phyloP scores from a whole-genome alignment of 92 coral and sea anemone genomes.

The Parazoanthus darwini region DNA sequence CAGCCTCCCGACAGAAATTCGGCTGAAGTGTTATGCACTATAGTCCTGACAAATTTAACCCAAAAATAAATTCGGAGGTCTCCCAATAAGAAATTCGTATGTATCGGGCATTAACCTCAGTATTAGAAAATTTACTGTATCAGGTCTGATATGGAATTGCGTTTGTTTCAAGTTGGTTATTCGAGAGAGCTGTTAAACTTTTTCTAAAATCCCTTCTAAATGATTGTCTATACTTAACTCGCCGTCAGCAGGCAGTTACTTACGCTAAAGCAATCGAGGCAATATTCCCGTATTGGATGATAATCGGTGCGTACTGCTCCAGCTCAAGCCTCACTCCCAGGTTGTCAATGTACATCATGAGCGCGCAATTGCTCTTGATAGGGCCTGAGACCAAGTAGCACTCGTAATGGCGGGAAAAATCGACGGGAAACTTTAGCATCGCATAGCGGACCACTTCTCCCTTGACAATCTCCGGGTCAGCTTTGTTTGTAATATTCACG shows the following conservation, averaged over 20 bases:
- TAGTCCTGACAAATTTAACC: too few relatives aligned
- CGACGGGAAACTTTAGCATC: constrained; percentile 61
- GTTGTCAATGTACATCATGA: constrained; percentile 57
- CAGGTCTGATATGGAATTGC: too few relatives aligned
- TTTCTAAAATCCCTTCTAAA: too few relatives aligned
- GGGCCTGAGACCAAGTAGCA: constrained; percentile 79
- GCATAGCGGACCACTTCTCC: constrained; percentile 61
- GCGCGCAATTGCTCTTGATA: constrained; percentile 54
- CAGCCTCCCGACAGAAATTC: too few relatives aligned
- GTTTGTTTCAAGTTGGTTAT: too few relatives aligned
- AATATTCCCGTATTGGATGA: constrained; percentile 20
- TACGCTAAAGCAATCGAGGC: constrained; percentile 15
- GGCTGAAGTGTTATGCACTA: too few relatives aligned
- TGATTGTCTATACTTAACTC: too few relatives aligned
- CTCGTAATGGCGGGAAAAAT: constrained; percentile 75
- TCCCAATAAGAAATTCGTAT: too few relatives aligned
- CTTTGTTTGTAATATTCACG: constrained; percentile 46
- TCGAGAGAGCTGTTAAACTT: too few relatives aligned
- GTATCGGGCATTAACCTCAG: too few relatives aligned
- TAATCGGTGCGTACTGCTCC: background rate
- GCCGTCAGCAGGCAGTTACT: background rate
- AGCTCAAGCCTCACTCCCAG: constrained; percentile 7
- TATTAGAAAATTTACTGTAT: too few relatives aligned
- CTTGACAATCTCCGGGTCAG: constrained; percentile 48
- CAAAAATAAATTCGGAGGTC: too few relatives aligned